A percentile compares a stretch with the other conserved stretches of the same genome.
These are phyloP conservation scores for Drosophila mojavensis DNA, from an alignment of 1,140 invertebrate species.

Conservation along the genomic window DNA sequence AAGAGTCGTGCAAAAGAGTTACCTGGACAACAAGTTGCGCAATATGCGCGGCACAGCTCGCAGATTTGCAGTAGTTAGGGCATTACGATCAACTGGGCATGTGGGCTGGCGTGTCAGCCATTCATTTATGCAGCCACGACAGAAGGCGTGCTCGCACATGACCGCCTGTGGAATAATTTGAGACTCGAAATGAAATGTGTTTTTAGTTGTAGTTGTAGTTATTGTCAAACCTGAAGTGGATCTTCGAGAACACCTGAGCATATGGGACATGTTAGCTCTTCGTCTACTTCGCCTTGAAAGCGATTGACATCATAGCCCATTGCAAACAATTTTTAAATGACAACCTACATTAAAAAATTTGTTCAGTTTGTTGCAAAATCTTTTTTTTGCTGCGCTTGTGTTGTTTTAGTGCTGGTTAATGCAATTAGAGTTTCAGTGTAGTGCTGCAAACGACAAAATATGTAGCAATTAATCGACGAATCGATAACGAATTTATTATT, in stretches of 20 bases:
- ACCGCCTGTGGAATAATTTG: slow-evolving; percentile 89
- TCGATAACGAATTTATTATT: slow-evolving; percentile 2
- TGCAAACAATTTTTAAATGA: slow-evolving; percentile 22
- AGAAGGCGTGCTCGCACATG: slow-evolving; percentile 98
- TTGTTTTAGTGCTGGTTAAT: slow-evolving; percentile 38
- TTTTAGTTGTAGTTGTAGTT: slow-evolving; percentile 85
- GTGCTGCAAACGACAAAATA: slow-evolving; percentile 17
- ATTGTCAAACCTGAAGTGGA: slow-evolving; percentile 88
- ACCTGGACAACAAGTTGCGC: slow-evolving; percentile 94
- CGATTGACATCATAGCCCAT: slow-evolving; percentile 93
- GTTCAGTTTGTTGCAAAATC: slow-evolving; percentile 60
- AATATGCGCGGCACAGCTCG: slow-evolving; percentile 96
- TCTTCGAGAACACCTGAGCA: slow-evolving; percentile 92
- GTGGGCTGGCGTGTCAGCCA: slow-evolving; percentile 96
- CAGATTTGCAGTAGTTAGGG: slow-evolving; percentile 93
- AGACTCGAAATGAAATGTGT: slow-evolving; percentile 19
- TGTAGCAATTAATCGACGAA: not conserved
- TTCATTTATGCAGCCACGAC: slow-evolving; percentile 95
- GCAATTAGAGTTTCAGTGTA: not conserved
- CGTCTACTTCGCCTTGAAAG: slow-evolving; percentile 92
- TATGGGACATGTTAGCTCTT: slow-evolving; percentile 92
- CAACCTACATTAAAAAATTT: slow-evolving; percentile 45
- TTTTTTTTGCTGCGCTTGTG: slow-evolving; percentile 53
- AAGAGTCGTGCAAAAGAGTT: slow-evolving; percentile 23
- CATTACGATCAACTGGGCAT: slow-evolving; percentile 96